These are phyloP conservation scores for Euzetes globulus DNA, from an alignment of 2,888 invertebrate species.

Conservation along the genomic window DNA sequence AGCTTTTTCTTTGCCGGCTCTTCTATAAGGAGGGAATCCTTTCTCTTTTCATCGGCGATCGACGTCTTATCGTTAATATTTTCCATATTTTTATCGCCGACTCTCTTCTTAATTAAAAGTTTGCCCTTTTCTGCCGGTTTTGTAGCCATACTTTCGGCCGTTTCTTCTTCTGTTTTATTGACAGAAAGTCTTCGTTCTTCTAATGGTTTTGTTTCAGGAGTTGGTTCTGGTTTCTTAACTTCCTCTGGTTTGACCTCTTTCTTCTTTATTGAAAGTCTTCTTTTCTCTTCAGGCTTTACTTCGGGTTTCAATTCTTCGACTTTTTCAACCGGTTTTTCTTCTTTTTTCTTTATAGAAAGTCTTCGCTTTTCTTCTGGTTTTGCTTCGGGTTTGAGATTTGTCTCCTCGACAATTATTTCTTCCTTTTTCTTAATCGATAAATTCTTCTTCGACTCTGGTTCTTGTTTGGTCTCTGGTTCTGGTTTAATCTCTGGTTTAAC, in stretches of 20 bases:
- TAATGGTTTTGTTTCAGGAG: slow-evolving; percentile 43
- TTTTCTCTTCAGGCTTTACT: slow-evolving; percentile 5
- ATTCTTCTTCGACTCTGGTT: not conserved
- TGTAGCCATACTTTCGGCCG: too few relatives aligned
- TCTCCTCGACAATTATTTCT: not conserved
- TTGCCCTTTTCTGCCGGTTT: slow-evolving; percentile 7
- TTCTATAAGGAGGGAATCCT: slow-evolving; percentile 8
- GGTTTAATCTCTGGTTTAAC: not conserved
- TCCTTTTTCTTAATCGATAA: slow-evolving; percentile 29
- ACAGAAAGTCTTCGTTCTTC: slow-evolving; percentile 33
- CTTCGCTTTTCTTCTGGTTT: not conserved
- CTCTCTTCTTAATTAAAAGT: slow-evolving; percentile 29
- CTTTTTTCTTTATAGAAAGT: not conserved
- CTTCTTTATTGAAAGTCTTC: slow-evolving; percentile 33
- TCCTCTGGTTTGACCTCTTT: too few relatives aligned
- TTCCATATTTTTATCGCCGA: slow-evolving; percentile 12
- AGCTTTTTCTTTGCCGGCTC: not conserved
- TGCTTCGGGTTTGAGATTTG: slow-evolving; percentile 15
- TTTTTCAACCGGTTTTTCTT: not conserved
- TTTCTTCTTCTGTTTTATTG: not conserved
- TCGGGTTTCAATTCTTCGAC: not conserved
- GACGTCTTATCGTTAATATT: slow-evolving; percentile 1
- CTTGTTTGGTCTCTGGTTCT: not conserved
- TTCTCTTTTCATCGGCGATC: not conserved
- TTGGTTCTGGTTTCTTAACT: slow-evolving; percentile 39